A percentile compares a stretch with the other conserved stretches of the same genome.
phyloP scores from a whole-genome alignment of 2,797 vertebrate genomes.

The Lagocephalus sceleratus region DNA sequence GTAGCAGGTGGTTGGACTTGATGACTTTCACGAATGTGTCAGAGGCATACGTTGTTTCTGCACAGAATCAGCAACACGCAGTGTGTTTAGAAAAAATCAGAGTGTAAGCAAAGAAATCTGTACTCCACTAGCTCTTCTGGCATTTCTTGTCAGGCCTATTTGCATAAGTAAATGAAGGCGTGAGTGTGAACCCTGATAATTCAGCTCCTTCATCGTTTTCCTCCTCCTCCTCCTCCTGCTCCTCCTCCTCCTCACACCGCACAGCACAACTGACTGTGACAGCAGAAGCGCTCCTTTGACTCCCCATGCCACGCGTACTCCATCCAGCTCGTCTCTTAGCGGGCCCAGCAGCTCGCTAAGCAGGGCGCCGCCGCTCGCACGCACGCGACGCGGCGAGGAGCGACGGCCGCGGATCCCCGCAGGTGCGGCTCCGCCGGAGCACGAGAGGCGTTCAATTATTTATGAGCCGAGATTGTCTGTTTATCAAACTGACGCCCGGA shows the following conservation, averaged over 20 bases:
- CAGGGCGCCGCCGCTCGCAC: conserved; percentile 48
- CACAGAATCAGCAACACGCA: neutral
- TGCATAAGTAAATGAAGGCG: neutral
- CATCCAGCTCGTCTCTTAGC: conserved; percentile 32
- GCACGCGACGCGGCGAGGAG: conserved; percentile 38
- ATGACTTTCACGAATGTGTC: no score
- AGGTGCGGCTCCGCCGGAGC: conserved; percentile 50
- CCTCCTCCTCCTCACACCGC: conserved; percentile 9
- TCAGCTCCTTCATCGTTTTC: no score
- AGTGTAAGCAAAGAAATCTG: no score
- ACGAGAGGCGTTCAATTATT: conserved; percentile 64
- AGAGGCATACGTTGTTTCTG: neutral
- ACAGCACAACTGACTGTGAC: conserved; percentile 2
- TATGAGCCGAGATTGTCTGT: conserved; percentile 71
- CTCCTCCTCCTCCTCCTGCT: no score
- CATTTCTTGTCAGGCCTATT: no score
- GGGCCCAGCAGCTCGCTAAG: conserved; percentile 44
- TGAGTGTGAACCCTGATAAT: neutral
- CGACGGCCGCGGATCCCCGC: conserved; percentile 30
- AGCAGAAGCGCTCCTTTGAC: conserved; percentile 17
- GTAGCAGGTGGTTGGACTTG: conserved; percentile 29
- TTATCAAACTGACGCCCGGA: conserved; percentile 68
- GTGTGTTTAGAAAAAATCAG: neutral
- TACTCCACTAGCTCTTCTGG: no score
- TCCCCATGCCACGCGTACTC: conserved; percentile 7